These are phyloP conservation scores for Channallabes apus DNA, from an alignment of 2,797 vertebrate genomes.

Conservation along the genomic window DNA sequence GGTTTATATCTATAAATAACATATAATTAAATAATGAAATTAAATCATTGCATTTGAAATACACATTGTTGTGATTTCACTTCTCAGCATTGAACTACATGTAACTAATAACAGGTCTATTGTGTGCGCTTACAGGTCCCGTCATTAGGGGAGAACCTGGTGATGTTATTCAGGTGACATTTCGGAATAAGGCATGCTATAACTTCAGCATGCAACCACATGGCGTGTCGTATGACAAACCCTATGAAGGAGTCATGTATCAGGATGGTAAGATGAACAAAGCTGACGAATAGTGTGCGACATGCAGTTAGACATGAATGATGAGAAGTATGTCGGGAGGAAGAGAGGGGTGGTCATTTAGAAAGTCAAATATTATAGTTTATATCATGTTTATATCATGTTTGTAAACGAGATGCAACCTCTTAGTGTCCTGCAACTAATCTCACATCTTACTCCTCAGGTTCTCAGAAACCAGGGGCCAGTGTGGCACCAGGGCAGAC, in stretches of 20 bases:
- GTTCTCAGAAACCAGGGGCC: slow-evolving; percentile 68
- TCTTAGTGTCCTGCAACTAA: neutral
- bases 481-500: slow-evolving; percentile 72
- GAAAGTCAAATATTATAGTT: neutral
- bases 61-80: neutral
- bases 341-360: neutral
- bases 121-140: slow-evolving; percentile 66
- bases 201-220: slow-evolving; percentile 80
- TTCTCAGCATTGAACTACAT: neutral
- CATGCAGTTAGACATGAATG: neutral
- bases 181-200: slow-evolving; percentile 73
- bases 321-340: too few species aligned
- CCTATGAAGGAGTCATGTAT: slow-evolving; percentile 69
- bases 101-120: neutral
- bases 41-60: neutral
- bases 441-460: neutral
- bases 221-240: slow-evolving; percentile 74
- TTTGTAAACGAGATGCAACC: neutral
- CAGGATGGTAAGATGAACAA: slow-evolving; percentile 71
- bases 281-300: neutral
- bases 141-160: slow-evolving; percentile 79
- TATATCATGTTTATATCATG: neutral
- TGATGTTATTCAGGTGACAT: slow-evolving; percentile 72
- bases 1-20: neutral
- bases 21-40: neutral